Percentiles rank a stretch among this genome's conserved stretches.
These are phyloP conservation scores for Passer domesticus DNA, from an alignment of 2,113 vertebrate genomes.

Conservation along the genomic window DNA sequence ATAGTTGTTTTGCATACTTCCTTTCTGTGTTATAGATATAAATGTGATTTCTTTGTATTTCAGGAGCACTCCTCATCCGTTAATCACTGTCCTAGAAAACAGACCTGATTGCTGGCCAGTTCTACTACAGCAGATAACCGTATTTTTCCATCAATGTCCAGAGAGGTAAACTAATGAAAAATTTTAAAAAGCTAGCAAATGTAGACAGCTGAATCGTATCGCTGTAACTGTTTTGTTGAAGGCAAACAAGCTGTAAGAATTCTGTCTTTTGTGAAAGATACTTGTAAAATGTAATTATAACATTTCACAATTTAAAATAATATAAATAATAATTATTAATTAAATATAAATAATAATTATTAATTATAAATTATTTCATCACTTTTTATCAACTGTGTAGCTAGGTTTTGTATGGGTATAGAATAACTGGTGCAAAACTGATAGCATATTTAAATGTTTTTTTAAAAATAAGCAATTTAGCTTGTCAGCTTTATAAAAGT, in stretches of 20 bases:
- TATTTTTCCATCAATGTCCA: conserved; percentile 79
- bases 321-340: neutral
- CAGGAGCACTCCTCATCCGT: conserved; percentile 88
- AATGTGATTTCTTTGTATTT: conserved; percentile 37
- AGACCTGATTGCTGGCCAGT: conserved; percentile 88
- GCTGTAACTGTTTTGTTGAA: neutral
- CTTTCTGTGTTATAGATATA: neutral
- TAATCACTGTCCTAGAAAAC: conserved; percentile 90
- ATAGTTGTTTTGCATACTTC: neutral
- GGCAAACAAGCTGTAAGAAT: neutral
- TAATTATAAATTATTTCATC: neutral
- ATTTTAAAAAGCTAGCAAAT: neutral
- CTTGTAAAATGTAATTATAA: neutral
- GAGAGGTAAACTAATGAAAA: conserved; percentile 78
- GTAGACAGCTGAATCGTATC: neutral
- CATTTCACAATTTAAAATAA: neutral
- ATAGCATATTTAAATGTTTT: neutral
- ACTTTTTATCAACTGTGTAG: neutral
- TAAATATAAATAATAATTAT: neutral
- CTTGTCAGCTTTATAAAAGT: neutral
- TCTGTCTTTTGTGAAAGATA: neutral
- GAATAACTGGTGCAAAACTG: neutral
- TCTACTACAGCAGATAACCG: conserved; percentile 83
- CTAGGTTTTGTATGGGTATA: neutral
- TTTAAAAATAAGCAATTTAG: neutral